A percentile compares a stretch with the other conserved stretches of the same genome.
Conservation (phyloP, 2,113 vertebrate genomes). For the Puntigrus tetrazona region DNA sequence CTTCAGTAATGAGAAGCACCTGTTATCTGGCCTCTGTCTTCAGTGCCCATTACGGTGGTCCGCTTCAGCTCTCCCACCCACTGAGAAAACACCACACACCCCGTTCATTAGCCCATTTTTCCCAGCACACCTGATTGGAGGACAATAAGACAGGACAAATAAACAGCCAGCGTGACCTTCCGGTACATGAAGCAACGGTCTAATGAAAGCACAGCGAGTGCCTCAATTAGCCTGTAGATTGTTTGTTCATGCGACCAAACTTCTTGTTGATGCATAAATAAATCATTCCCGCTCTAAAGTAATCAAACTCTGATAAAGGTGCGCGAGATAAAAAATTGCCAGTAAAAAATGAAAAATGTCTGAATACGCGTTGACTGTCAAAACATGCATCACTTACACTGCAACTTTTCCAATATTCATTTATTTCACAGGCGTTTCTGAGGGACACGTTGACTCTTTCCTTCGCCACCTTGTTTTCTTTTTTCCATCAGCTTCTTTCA, state of each 20-base stretch:
- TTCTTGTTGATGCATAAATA: background rate
- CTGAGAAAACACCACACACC: conserved; percentile 11
- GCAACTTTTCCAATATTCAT: background rate
- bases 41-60: conserved; percentile 41
- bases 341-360: background rate
- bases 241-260: conserved; percentile 35
- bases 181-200: background rate
- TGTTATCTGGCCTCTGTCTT: conserved; percentile 42
- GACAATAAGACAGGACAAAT: conserved; percentile 9
- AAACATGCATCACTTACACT: background rate
- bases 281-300: background rate
- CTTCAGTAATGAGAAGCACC: conserved; percentile 49
- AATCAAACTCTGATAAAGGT: background rate
- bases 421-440: background rate
- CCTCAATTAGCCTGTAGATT: background rate
- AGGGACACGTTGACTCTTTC: background rate
- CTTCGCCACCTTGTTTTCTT: background rate
- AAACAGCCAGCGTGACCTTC: conserved; percentile 31
- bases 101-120: conserved; percentile 35
- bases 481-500: background rate
- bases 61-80: background rate
- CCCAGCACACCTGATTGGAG: conserved; percentile 28
- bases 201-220: conserved; percentile 9
- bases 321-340: background rate
- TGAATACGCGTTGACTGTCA: background rate